A percentile compares a stretch with the other conserved stretches of the same genome.
These are phyloP conservation scores for Guaruba guarouba DNA, from an alignment of 2,113 vertebrate genomes.

Conservation along the genomic window DNA sequence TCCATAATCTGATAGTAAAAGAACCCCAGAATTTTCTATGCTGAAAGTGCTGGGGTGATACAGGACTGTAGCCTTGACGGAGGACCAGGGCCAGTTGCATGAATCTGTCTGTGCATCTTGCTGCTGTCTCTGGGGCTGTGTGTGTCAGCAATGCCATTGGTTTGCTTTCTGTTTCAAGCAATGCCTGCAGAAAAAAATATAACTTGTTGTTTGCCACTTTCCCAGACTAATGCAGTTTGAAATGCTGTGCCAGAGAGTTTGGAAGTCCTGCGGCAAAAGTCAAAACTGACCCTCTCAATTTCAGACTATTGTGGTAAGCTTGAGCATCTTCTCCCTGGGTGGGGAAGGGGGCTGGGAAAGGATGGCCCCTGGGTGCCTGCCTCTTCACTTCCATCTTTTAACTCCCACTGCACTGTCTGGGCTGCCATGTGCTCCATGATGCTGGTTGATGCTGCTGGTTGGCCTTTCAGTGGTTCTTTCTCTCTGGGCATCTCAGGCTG, in stretches of 20 bases:
- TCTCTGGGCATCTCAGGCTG: neutral
- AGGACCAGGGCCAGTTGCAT: neutral
- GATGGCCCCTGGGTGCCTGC: neutral
- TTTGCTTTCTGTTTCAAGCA: constrained; percentile 42
- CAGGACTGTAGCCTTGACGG: neutral
- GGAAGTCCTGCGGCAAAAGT: neutral
- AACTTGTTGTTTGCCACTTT: neutral
- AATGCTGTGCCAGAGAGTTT: neutral
- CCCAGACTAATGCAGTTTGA: neutral
- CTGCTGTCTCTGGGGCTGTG: neutral
- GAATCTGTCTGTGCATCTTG: neutral
- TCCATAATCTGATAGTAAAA: neutral
- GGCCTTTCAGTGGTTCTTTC: neutral
- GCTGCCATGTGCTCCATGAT: neutral
- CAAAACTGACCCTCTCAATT: neutral
- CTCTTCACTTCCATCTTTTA: neutral
- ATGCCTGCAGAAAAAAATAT: neutral
- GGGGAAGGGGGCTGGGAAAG: neutral
- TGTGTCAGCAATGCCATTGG: neutral
- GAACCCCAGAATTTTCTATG: neutral
- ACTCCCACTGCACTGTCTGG: neutral
- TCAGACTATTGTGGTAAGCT: neutral
- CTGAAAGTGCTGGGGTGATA: neutral
- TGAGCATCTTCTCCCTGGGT: neutral
- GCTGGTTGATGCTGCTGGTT: neutral